Percentiles rank a stretch among this genome's conserved stretches.
phyloP scores from a whole-genome alignment of 2,797 vertebrate species.

The Pangasius larnaudii region DNA sequence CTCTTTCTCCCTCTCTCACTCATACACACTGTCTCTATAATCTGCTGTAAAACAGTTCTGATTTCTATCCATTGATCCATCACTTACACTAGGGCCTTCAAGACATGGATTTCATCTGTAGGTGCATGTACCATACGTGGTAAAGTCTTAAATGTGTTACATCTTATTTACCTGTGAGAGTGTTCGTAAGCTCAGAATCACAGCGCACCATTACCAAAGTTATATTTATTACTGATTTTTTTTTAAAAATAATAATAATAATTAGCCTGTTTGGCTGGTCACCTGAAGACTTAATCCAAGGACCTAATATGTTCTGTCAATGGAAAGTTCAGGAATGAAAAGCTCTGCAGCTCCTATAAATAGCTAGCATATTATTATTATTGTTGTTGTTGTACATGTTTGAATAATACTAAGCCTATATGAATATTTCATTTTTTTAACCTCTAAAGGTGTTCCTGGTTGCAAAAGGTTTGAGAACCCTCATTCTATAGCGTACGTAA shows the following conservation, averaged over 20 bases:
- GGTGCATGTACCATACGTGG: not conserved
- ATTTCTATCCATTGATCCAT: not conserved
- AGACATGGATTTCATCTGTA: not conserved
- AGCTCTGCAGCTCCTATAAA: not conserved
- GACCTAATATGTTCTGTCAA: not conserved
- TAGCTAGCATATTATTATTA: not conserved
- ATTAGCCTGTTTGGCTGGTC: no score
- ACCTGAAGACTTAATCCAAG: not conserved
- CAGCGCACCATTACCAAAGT: not conserved
- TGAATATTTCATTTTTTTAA: not conserved
- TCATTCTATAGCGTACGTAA: not conserved
- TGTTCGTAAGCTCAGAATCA: not conserved
- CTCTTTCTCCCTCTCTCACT: slow-evolving; percentile 50
- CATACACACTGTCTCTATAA: not conserved
- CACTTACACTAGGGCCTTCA: not conserved
- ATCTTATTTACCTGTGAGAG: not conserved
- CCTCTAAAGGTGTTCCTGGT: not conserved
- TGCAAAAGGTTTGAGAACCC: not conserved
- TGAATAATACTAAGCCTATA: not conserved
- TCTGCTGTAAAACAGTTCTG: not conserved
- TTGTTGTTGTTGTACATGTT: no score
- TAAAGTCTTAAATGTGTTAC: not conserved
- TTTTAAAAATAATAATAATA: not conserved
- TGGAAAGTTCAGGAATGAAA: not conserved
- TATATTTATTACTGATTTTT: not conserved